Conservation (phyloP, 2,113 vertebrate genomes). For the Daboia siamensis region DNA sequence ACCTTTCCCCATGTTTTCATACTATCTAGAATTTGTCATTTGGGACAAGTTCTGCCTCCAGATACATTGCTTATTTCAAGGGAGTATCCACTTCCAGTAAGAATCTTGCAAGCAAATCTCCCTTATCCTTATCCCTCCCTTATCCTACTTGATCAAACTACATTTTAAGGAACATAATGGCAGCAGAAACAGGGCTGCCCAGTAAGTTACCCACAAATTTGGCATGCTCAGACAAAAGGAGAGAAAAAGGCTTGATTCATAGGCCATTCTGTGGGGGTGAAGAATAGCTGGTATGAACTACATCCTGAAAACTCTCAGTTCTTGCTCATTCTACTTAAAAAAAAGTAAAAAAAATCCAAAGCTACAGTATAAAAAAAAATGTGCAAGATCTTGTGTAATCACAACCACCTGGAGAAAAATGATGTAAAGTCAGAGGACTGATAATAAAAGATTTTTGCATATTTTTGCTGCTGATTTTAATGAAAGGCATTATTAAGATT, state of each 20-base stretch:
- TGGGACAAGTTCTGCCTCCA: background rate
- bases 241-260: background rate
- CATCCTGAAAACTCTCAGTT: background rate
- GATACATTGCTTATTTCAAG: background rate
- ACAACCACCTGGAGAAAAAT: background rate
- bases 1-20: background rate
- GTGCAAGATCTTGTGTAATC: background rate
- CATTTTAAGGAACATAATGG: background rate
- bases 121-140: background rate
- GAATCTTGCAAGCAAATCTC: background rate
- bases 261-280: background rate
- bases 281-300: background rate
- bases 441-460: too few relatives aligned
- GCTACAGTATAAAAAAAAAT: background rate
- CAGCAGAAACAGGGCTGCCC: background rate
- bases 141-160: background rate
- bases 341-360: background rate
- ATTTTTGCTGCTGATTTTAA: background rate
- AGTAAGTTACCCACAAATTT: background rate
- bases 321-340: background rate
- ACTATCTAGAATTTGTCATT: background rate
- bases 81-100: background rate
- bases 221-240: background rate
- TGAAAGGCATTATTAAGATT: background rate
- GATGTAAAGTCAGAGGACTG: background rate